Evolutionary conservation across 92 coral and sea anemone species (phyloP), one percentile per base, ranked within the genome.

Genomic region (Bergia puertoricense): DNA sequence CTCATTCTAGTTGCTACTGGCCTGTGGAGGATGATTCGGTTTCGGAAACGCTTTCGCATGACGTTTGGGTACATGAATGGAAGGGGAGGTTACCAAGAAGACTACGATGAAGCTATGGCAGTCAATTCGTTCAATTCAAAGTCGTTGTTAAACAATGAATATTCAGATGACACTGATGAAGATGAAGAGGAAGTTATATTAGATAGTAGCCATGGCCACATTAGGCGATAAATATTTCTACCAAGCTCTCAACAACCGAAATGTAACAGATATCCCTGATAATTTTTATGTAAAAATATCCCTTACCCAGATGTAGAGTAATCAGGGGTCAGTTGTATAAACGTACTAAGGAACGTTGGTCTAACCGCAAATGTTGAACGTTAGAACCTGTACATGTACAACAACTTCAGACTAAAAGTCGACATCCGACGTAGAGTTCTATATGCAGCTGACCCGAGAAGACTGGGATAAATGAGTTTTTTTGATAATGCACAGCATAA

Each of bases 131-230:
- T 97, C 51, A 97, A 97, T 59, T 97, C 99, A 11, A 97, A 97
- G 86, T 96, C 99, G 88, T 86, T 97, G 87, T 91, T 97, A 15
- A 91, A 91, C 84, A 92, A 95, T 81, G 99, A 97, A 73, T 95
- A 95, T 86, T 95, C 98, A 40, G 99, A 97, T 78, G 99, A 97
- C 73, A 95, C 97, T 36, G 99, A 97, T 23, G 99, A 97, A 40
- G 99, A 97, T 42, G 99, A 97, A 66, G 96, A 94, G 62, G 99
- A 97, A 46, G 93, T 93, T 18, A 92, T 93, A 82, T 68, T 93
- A 48, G 98, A 95, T 54, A 92, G 91, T 62, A 82, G 77, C 54
- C 90, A 38, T 71, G 88, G 85, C 67, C 89, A 86, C 75, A 79
- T 59, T 67, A 79, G 79, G 37, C 85, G 90, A 88, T 88, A 22